Evolutionary conservation across 2,888 invertebrate genomes (phyloP).

Genomic region (Rotaria macrura): DNA sequence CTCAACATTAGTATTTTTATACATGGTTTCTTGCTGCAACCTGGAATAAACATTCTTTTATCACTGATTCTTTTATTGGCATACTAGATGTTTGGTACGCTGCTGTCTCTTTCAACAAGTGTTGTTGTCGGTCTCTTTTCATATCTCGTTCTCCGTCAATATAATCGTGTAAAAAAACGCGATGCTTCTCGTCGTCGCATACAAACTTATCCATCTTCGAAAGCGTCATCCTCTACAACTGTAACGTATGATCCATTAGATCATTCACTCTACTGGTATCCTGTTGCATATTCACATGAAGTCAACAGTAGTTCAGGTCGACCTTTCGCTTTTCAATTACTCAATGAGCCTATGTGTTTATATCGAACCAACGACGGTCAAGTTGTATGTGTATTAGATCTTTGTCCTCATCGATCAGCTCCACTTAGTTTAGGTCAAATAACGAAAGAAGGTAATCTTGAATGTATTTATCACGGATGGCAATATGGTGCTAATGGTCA

Average conservation of each 20-base stretch:
- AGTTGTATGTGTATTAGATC: background rate
- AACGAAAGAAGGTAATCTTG: background rate
- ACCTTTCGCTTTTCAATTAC: background rate
- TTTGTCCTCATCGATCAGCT: background rate
- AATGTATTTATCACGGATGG: constrained; percentile 3
- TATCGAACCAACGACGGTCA: background rate
- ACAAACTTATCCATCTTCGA: background rate
- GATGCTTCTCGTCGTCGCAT: background rate
- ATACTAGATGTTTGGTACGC: too few species aligned
- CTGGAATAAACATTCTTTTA: too few species aligned
- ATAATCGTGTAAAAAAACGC: background rate
- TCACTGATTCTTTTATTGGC: too few species aligned
- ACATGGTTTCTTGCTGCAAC: too few species aligned
- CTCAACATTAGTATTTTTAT: too few species aligned
- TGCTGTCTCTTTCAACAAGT: too few species aligned
- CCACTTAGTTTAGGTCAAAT: constrained; percentile 1
- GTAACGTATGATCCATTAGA: background rate
- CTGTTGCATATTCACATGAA: background rate
- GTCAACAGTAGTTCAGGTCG: background rate
- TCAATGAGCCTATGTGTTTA: background rate
- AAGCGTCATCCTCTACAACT: background rate
- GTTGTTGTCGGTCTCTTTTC: background rate
- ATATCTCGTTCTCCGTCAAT: background rate
- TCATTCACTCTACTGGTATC: constrained; percentile 7
- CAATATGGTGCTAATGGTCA: background rate